These are phyloP conservation scores for Chaetoderma sp. DNA, from an alignment of 2,888 invertebrate genomes.

Conservation along the genomic window DNA sequence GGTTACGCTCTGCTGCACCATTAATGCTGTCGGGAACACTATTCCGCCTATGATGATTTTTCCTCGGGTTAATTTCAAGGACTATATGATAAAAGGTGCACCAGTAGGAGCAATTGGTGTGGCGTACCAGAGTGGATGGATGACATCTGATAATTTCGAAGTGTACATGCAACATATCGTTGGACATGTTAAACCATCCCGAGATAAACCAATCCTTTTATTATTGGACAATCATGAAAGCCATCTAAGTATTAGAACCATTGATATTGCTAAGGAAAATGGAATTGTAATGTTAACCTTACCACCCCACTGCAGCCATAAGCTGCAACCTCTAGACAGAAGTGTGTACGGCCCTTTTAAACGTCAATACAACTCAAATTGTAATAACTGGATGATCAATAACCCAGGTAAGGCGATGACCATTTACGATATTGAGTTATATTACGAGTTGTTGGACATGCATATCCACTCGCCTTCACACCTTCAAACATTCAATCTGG, in stretches of 20 bases:
- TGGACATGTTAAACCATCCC: slow-evolving; percentile 40
- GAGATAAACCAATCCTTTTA: slow-evolving; percentile 45
- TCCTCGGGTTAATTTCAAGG: slow-evolving; percentile 19
- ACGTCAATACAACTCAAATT: slow-evolving; percentile 44
- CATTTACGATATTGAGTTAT: slow-evolving; percentile 69
- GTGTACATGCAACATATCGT: slow-evolving; percentile 47
- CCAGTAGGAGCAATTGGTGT: slow-evolving; percentile 15
- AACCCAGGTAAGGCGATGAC: slow-evolving; percentile 63
- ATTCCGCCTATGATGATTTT: slow-evolving; percentile 22
- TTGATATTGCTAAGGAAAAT: slow-evolving; percentile 56
- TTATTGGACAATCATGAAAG: slow-evolving; percentile 53
- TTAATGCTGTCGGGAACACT: slow-evolving; percentile 7
- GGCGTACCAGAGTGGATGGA: slow-evolving; percentile 18
- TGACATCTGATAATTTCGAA: slow-evolving; percentile 33
- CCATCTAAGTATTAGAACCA: slow-evolving; percentile 41
- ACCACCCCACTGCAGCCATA: slow-evolving; percentile 65
- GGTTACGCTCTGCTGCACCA: slow-evolving; percentile 6
- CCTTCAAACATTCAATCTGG: slow-evolving; percentile 62
- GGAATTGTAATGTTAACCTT: slow-evolving; percentile 65
- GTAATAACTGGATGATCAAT: slow-evolving; percentile 49
- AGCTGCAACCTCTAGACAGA: slow-evolving; percentile 68
- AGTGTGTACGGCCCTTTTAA: slow-evolving; percentile 67
- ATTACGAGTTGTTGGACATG: slow-evolving; percentile 1
- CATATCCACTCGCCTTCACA: slow-evolving; percentile 28
- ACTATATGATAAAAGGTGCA: slow-evolving; percentile 3